These are phyloP conservation scores for Hybognathus amarus DNA, from an alignment of 2,797 vertebrate species.

Conservation along the genomic window DNA sequence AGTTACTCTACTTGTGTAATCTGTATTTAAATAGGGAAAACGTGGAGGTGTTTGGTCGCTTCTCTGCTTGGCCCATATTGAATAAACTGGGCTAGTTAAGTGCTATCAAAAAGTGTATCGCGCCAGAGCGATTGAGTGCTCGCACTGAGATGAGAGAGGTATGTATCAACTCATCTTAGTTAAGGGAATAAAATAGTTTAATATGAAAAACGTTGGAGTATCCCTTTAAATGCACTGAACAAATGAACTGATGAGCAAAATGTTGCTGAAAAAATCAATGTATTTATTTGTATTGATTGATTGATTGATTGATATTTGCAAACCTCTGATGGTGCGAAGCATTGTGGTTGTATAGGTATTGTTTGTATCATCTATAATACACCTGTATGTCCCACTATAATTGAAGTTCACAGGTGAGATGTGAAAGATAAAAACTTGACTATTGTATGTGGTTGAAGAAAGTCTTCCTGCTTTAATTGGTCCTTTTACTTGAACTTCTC, in stretches of 20 bases:
- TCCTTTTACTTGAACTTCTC: neutral
- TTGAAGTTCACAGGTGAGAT: conserved; percentile 56
- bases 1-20: too few species aligned
- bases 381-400: conserved; percentile 45
- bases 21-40: too few species aligned
- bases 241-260: neutral
- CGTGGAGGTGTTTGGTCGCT: too few species aligned
- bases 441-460: conserved; percentile 27
- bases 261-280: neutral
- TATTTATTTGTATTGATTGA: neutral
- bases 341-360: neutral
- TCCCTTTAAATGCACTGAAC: neutral
- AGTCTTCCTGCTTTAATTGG: neutral
- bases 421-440: conserved; percentile 42
- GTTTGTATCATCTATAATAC: neutral
- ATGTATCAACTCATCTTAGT: too few species aligned
- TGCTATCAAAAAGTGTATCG: too few species aligned
- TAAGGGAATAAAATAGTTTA: too few species aligned
- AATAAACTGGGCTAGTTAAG: too few species aligned
- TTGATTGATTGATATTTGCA: neutral
- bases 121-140: too few species aligned
- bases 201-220: too few species aligned
- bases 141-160: too few species aligned
- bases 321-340: conserved; percentile 50
- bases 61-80: too few species aligned